phyloP scores from a whole-genome alignment of 1,140 invertebrate genomes.

The Reticulitermes speratus region DNA sequence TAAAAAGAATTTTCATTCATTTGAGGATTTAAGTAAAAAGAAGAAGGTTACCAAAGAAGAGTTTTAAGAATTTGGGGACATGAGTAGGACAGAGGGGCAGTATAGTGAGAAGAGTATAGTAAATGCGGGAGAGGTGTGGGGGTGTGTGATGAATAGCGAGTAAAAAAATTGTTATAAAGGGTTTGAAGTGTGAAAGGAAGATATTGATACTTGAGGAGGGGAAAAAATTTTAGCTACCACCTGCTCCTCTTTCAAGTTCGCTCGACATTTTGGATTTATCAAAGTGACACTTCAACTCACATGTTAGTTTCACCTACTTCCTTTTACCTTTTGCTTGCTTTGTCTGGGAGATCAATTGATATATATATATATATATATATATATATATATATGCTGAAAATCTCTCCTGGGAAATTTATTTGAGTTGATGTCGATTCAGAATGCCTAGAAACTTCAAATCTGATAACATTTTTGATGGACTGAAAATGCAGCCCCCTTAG shows the following conservation, averaged over 20 bases:
- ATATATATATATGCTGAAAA: no score
- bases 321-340: neutral
- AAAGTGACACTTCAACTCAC: neutral
- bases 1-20: constrained; percentile 22
- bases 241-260: neutral
- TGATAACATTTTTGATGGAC: no score
- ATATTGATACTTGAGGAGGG: constrained; percentile 8
- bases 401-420: no score
- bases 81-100: neutral
- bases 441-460: no score
- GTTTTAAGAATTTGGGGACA: neutral
- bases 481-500: no score
- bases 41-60: neutral
- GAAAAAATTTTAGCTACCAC: neutral
- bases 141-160: neutral
- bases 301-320: neutral
- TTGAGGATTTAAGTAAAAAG: constrained; percentile 27
- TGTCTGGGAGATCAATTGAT: no score
- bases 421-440: no score
- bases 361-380: no score
- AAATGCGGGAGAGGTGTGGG: neutral
- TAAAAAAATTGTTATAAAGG: neutral
- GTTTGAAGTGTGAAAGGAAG: constrained; percentile 12
- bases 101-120: neutral
- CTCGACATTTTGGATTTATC: neutral